Evolutionary conservation across 2,113 vertebrate species (phyloP).

Genomic region (Zapornia atra): DNA sequence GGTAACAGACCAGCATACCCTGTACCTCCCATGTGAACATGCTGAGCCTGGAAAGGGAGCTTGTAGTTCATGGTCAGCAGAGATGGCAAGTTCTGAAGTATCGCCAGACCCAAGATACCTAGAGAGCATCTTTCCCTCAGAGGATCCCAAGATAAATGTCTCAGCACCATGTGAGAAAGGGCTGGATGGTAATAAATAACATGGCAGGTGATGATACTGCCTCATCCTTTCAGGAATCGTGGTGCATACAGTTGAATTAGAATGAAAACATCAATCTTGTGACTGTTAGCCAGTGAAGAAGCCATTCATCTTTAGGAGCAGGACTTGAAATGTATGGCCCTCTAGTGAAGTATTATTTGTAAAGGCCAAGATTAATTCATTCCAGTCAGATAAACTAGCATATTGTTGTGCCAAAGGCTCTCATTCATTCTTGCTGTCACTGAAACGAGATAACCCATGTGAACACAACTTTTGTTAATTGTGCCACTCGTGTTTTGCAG

Average conservation of each 20-base stretch:
- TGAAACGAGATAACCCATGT: not conserved
- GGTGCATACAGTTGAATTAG: not conserved
- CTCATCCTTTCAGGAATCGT: not conserved
- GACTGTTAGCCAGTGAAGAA: not conserved
- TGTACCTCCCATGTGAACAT: accelerated
- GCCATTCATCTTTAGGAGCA: not conserved
- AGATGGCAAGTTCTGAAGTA: not conserved
- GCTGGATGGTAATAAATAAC: not conserved
- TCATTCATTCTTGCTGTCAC: not conserved
- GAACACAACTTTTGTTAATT: not conserved
- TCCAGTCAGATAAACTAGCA: not conserved
- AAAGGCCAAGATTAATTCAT: not conserved
- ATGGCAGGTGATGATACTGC: not conserved
- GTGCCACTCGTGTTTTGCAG: not conserved
- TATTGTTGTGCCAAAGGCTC: not conserved
- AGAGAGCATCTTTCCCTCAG: not conserved
- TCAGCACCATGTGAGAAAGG: not conserved
- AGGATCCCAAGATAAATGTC: not conserved
- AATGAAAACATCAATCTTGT: not conserved
- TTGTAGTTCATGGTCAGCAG: not conserved
- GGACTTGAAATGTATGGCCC: not conserved
- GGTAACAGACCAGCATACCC: not conserved
- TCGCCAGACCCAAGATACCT: not conserved
- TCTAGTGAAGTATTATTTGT: not conserved
- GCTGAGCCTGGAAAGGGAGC: not conserved